These are phyloP conservation scores for Rhabdophis nuchalis DNA, from an alignment of 2,797 vertebrate genomes.

Conservation along the genomic window DNA sequence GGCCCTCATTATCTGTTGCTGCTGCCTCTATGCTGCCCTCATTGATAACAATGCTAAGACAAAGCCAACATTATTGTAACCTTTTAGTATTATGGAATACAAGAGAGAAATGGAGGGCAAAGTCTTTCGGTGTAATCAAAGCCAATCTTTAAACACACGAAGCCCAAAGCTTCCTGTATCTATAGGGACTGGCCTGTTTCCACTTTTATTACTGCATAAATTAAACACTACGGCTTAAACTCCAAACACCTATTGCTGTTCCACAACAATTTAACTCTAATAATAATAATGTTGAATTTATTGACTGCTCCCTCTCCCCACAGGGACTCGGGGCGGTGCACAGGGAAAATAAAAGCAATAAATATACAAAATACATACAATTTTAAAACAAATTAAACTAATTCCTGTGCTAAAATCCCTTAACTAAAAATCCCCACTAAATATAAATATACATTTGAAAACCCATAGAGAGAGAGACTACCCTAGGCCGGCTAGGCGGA, in stretches of 20 bases:
- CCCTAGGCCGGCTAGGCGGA: too few species aligned
- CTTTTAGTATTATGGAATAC: background rate
- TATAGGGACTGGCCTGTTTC: background rate
- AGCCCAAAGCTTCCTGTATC: background rate
- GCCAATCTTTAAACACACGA: background rate
- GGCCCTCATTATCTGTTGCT: background rate
- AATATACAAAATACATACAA: too few species aligned
- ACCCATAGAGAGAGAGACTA: too few species aligned
- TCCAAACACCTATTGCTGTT: slow-evolving; percentile 25
- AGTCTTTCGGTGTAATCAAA: background rate
- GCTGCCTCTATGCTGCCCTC: background rate
- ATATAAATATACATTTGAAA: too few species aligned
- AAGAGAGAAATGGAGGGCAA: background rate
- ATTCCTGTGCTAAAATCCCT: too few species aligned
- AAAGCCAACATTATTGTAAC: slow-evolving; percentile 6
- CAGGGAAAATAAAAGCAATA: too few species aligned
- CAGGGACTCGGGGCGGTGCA: too few species aligned
- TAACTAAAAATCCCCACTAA: too few species aligned
- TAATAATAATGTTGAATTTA: too few species aligned
- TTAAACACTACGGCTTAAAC: slow-evolving; percentile 43
- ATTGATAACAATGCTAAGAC: background rate
- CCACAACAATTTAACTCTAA: slow-evolving; percentile 40
- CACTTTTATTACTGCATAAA: slow-evolving; percentile 22
- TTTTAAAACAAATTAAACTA: too few species aligned
- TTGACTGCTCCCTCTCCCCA: too few species aligned